A percentile compares a stretch with the other conserved stretches of the same genome.
Conservation (phyloP, 2,888 invertebrate genomes). For the Napeogenes sylphis region DNA sequence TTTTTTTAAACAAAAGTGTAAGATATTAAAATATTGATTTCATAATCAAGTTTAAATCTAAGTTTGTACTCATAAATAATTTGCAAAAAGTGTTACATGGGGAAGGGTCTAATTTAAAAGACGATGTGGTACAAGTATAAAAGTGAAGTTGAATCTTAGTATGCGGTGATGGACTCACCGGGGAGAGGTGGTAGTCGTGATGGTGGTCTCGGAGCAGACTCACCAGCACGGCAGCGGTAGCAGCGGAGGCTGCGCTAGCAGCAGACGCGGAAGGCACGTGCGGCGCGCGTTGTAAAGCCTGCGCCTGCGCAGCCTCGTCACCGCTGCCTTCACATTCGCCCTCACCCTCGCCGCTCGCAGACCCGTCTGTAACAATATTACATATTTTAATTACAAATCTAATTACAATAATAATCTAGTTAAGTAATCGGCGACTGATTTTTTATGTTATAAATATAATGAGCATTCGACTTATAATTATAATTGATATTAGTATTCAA, state of each 20-base stretch:
- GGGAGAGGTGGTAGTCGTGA: constrained; percentile 3
- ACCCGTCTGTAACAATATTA: constrained; percentile 52
- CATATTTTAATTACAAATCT: neutral
- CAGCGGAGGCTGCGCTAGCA: constrained; percentile 39
- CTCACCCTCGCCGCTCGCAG: constrained; percentile 71
- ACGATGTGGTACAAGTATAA: neutral
- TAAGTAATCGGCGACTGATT: neutral
- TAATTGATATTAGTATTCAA: no score
- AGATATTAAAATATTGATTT: no score
- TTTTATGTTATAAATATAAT: no score
- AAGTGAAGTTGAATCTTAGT: neutral
- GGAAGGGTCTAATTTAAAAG: neutral
- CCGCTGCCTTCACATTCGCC: constrained; percentile 63
- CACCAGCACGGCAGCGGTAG: constrained; percentile 35
- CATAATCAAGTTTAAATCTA: no score
- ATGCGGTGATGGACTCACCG: constrained; percentile 3
- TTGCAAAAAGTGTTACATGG: no score
- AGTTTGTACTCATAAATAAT: no score
- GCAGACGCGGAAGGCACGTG: constrained; percentile 38
- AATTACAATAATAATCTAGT: neutral
- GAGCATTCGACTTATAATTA: no score
- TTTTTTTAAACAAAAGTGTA: no score
- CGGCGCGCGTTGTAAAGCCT: constrained; percentile 46
- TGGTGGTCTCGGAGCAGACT: constrained; percentile 14
- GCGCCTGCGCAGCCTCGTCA: constrained; percentile 60